Base-by-base conservation (phyloP, 2,888 invertebrate species). In the Conus canariensis region DNA sequence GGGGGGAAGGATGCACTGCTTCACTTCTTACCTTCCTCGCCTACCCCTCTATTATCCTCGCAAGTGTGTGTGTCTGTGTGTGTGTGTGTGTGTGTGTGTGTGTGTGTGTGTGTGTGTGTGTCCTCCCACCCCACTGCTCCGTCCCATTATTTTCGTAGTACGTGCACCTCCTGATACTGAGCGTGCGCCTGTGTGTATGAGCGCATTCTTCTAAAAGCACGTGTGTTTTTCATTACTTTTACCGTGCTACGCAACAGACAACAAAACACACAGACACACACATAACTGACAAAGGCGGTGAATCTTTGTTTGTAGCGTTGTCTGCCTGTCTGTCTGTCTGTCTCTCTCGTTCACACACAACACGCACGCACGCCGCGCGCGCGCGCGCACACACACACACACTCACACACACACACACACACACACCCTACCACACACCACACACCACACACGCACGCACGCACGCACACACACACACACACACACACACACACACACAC, bases 31-130 rank as follows among this genome's bases (percentile, higher is more conserved):
- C 45, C 45, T 45, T 45, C 45, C 30, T 30, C 30, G 30, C 30
- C 30, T 30, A 30, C 30, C 30, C 30, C 30, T 30, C 30, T 30
- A 30, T 30, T 30, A 30, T 30, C 30, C 30, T 30, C 30, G 30
- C 30, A 2, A 30, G 30, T 30, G 30, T 30, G n/a, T n/a, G n/a
- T n/a, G n/a, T n/a, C n/a, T n/a, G n/a, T n/a, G n/a, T 30, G 74
- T 90, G 77, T 30, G 67, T 56, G 70, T 59, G 77, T 86, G 77
- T 77, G 86, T 86, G 74, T 77, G 87, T 74, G 70, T 87, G 58
- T 60, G 87, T 87, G 80, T 74, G 58, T 86, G 86, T 14, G 60
- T 90, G 87, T 25, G 70, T 90, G 87, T 30, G 74, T 45, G 3
- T 45, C 45, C 45, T 45, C 45, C 2, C 45, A 45, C 45, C 45